Base-by-base conservation (phyloP, 2,113 vertebrate species). In the Charadrius vociferus region DNA sequence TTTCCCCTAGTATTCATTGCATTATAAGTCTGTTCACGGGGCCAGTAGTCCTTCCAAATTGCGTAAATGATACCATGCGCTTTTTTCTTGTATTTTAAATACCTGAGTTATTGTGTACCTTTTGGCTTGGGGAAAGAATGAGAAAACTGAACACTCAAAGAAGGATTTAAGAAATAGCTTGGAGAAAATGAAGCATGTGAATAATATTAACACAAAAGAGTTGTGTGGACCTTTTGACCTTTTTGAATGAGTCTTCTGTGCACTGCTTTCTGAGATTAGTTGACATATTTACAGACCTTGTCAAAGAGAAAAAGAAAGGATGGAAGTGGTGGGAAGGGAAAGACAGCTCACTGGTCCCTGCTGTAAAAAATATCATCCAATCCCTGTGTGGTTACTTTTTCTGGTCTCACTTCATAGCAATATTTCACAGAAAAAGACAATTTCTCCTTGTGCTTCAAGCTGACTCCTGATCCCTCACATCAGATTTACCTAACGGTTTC, bases 351-450 rank as follows among this genome's bases (percentile, higher is more conserved):
- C 56, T 73, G 74, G 67, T 97, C 91, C 82, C 88, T 89, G 63
- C 79, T 95, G 71, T 90, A 95, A 91, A 94, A 94, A 96, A 81
- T 34, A 80, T 30, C 67, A 65, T 86, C 79, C 17, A 2, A 7
- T 88, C 71, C 95, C 41, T 94, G 29, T 39, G 94, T 89, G 83
- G 77, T 80, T 72, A 39, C 63, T 94, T 80, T 78, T 85, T 81
- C 74, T 50, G 81, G 66, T 96, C 77, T 96, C 65, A 90, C 79
- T 96, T 96, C 93, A 97, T 10, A 98, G 94, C 95, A 97, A 97
- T 92, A 73, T 97, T 97, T 98, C 97, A 96, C 65, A 88, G 81
- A 94, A 96, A 95, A 96, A 96, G 95, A 92, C 67, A 93, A 84
- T 82, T 88, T 97, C 23, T 32, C 59, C 91, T 87, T 75, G 65